Base-by-base conservation (phyloP, 1,140 invertebrate genomes). In the Medauroidea extradentata region DNA sequence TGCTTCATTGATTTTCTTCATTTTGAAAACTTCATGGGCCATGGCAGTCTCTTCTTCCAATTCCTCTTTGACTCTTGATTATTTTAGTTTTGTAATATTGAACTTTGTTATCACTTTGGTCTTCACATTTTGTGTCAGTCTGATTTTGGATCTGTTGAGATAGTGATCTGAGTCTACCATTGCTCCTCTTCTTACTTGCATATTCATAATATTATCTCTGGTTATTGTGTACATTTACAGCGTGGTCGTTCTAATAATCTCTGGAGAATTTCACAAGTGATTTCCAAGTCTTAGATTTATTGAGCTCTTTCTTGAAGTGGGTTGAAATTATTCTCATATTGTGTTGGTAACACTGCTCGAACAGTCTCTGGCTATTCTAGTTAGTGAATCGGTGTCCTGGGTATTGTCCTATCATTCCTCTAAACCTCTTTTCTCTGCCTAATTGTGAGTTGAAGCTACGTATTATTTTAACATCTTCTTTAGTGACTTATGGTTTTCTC, bases 371-470 rank as follows among this genome's bases (percentile, higher is more conserved):
- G 4, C 49, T 21, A 29, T 51, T 51, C 27, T 7, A 24, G 7
- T 51, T 51, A 25, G 25, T 51, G 21, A 7, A 51, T 23, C 27
- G 23, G 21, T 51, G 7, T 9, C 8, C 49, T 5, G 49, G 25
- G 27, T 51, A 25, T 19, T 23, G 8, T 4, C 49, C 49, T 9
- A 9, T 23, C 3, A n/a, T 25, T 7, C 21, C 27, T 23, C 25
- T 29, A 25, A 16, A 23, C 25, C 16, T 23, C 7, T 29, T 9
- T 51, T 51, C 49, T 51, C 16, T 9, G 49, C 49, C 49, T 9
- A 51, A 5, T 51, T 23, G 49, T 23, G 49, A 19, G 16, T 51
- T 51, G 49, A 51, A 51, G 49, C 27, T 16, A 23, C 49, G 21
- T 9, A 51, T n/a, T 7, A 51, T 51, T 44, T 7, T 44, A 5